A percentile compares a stretch with the other conserved stretches of the same genome.
Evolutionary conservation across 2,113 vertebrate genomes (phyloP).

Genomic region (Empidonax traillii): DNA sequence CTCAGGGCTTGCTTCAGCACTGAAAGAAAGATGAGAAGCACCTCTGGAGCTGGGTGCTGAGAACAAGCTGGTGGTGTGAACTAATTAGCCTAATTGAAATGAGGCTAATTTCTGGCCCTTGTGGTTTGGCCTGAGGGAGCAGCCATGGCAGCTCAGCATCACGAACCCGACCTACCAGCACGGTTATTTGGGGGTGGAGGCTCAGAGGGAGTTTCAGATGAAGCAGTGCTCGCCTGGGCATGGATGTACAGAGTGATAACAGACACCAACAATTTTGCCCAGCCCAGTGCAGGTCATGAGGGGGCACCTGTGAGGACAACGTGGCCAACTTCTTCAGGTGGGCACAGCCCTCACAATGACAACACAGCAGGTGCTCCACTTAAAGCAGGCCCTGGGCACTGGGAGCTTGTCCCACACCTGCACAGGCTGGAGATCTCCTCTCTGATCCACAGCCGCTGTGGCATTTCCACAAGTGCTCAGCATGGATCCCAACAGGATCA

Average conservation of each 20-base stretch:
- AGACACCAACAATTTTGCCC: background rate
- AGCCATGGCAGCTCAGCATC: background rate
- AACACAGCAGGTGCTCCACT: background rate
- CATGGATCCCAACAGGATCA: background rate
- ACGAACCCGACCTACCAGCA: background rate
- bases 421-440: background rate
- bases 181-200: background rate
- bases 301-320: background rate
- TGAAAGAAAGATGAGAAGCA: background rate
- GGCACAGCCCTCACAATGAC: background rate
- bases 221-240: background rate
- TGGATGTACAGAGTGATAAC: background rate
- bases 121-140: background rate
- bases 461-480: background rate
- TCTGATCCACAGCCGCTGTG: background rate
- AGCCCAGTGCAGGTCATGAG: accelerated
- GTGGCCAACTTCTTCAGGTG: background rate
- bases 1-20: background rate
- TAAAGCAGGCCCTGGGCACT: background rate
- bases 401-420: background rate
- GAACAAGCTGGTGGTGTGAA: background rate
- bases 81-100: background rate
- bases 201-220: background rate
- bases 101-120: background rate
- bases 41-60: background rate